These are phyloP conservation scores for Chauna torquata DNA, from an alignment of 2,113 vertebrate genomes.

Conservation along the genomic window DNA sequence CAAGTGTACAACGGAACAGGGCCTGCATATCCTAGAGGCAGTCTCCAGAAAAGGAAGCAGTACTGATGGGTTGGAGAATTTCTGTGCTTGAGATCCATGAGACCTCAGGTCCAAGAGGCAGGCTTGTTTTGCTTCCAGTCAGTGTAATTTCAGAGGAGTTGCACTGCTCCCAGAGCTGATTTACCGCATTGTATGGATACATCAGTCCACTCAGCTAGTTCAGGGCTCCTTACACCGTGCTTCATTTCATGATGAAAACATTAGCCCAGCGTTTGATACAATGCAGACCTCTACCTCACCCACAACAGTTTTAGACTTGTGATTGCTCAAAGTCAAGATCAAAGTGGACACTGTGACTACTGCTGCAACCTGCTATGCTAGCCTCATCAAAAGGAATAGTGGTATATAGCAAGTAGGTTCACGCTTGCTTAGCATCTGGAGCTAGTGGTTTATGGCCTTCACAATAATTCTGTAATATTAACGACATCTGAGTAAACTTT, in stretches of 20 bases:
- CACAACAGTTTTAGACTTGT: neutral
- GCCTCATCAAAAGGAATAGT: neutral
- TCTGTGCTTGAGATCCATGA: neutral
- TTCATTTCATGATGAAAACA: neutral
- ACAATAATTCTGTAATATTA: neutral
- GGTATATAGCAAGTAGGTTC: neutral
- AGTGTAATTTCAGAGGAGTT: neutral
- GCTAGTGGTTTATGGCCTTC: neutral
- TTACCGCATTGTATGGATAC: accelerated
- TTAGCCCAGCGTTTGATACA: neutral
- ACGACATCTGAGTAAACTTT: neutral
- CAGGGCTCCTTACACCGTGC: neutral
- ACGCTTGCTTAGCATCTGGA: neutral
- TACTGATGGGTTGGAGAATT: neutral
- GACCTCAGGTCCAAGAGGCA: neutral
- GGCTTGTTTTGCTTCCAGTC: neutral
- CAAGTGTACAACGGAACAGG: neutral
- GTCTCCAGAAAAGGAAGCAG: neutral
- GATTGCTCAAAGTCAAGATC: neutral
- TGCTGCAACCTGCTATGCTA: neutral
- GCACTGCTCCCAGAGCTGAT: neutral
- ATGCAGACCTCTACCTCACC: neutral
- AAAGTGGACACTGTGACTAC: neutral
- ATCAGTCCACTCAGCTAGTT: neutral
- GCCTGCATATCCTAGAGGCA: accelerated